Percentiles rank a stretch among this genome's conserved stretches.
Evolutionary conservation across 2,888 invertebrate genomes (phyloP).

Genomic region (Drosophila silvestris): DNA sequence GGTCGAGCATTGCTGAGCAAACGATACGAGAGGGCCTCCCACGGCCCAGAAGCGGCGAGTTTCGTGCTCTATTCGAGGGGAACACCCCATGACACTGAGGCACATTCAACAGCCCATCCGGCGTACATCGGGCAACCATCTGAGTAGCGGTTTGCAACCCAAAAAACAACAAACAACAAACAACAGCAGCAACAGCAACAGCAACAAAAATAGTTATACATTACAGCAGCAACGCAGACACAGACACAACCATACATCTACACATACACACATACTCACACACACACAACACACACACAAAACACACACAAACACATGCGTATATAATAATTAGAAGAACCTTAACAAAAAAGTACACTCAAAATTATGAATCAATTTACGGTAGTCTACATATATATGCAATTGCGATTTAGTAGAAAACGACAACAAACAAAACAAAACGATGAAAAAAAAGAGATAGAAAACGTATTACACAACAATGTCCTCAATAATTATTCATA

Average conservation of each 20-base stretch:
- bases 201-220: slow-evolving; percentile 48
- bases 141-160: slow-evolving; percentile 48
- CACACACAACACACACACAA: slow-evolving; percentile 55
- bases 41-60: slow-evolving; percentile 85
- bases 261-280: slow-evolving; percentile 10
- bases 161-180: slow-evolving; percentile 20
- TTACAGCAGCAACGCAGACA: slow-evolving; percentile 25
- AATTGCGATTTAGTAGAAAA: slow-evolving; percentile 82
- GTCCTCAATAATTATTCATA: slow-evolving; percentile 84
- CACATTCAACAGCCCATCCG: slow-evolving; percentile 44
- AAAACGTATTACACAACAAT: slow-evolving; percentile 71
- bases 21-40: slow-evolving; percentile 85
- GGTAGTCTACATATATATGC: slow-evolving; percentile 81
- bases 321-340: slow-evolving; percentile 74
- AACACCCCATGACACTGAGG: slow-evolving; percentile 85
- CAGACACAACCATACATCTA: slow-evolving; percentile 28
- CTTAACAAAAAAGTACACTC: slow-evolving; percentile 59
- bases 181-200: slow-evolving; percentile 21
- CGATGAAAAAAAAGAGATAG: slow-evolving; percentile 59
- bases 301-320: slow-evolving; percentile 51
- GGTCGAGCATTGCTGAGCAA: slow-evolving; percentile 85
- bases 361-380: slow-evolving; percentile 82
- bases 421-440: slow-evolving; percentile 51
- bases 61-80: slow-evolving; percentile 85
- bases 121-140: slow-evolving; percentile 64